phyloP scores from a whole-genome alignment of 2,797 vertebrate species.

The Sardinella longiceps region DNA sequence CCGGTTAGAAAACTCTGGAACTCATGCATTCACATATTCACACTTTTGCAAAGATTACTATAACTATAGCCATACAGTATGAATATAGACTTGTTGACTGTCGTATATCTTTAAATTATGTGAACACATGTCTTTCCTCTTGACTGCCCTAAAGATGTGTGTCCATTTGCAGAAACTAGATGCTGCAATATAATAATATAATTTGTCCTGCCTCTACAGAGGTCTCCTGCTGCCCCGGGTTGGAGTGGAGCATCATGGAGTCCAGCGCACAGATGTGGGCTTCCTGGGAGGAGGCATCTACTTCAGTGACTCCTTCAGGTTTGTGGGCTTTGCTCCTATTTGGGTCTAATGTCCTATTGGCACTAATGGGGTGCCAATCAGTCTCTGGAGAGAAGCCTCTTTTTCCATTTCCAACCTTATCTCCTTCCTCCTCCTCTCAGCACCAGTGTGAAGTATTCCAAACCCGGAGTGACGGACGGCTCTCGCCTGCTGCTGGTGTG shows the following conservation, averaged over 20 bases:
- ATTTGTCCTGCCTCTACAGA: slow-evolving; percentile 57
- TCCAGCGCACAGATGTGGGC: slow-evolving; percentile 83
- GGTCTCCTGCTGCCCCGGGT: slow-evolving; percentile 82
- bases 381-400: neutral
- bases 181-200: no score
- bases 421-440: slow-evolving; percentile 56
- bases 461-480: slow-evolving; percentile 71
- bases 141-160: no score
- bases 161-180: no score
- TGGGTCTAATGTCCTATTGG: no score
- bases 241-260: slow-evolving; percentile 79
- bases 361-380: no score
- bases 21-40: neutral
- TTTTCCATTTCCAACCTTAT: neutral
- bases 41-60: no score
- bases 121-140: no score
- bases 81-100: no score
- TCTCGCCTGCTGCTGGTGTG: slow-evolving; percentile 79
- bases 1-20: slow-evolving; percentile 69
- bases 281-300: slow-evolving; percentile 88
- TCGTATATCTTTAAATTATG: no score
- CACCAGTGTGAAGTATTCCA: slow-evolving; percentile 80
- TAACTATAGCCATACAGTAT: no score
- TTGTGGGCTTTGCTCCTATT: slow-evolving; percentile 38
- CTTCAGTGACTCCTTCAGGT: slow-evolving; percentile 83